Base-by-base conservation (phyloP, 92 coral and sea anemone species). In the Phymanthus crucifer region DNA sequence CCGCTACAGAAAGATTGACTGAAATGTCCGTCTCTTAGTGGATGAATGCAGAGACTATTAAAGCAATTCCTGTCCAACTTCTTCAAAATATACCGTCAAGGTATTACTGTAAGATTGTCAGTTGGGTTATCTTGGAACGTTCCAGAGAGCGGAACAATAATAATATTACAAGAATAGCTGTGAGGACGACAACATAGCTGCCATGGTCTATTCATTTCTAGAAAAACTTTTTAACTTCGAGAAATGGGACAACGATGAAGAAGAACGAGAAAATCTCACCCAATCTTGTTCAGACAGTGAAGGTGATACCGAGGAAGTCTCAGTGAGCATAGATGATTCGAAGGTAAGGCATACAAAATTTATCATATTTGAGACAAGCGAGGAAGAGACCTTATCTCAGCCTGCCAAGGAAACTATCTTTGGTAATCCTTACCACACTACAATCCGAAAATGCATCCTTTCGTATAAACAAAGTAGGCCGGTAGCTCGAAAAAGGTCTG, bases 281-380 rank as follows among this genome's bases (percentile, higher is more conserved):
- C 68, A 61, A 11, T 27, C 68, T 61, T 61, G 68, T 61, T 61
- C 68, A 12, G 68, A 61, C 14, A 18, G 35, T 29, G 68, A 61
- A 61, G 35, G 8, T 17, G 35, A 61, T n/a, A 61, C 18, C 33
- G 68, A 61, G 13, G 68, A 29, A 27, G 29, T 27, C 8, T 61
- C 68, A 61, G 36, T 61, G 18, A 61, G 17, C 68, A 27, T 61
- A n/a, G 68, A 16, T 0, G 29, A 33, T 12, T 27, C 68, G 68
- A 61, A 6, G 68, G 68, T 61, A 61, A 5, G 68, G 26, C 16
- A 61, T 61, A 6, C 34, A 61, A 61, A 27, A 61, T 24, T 61
- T 24, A 61, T 61, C 2, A 29, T 19, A 24, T 9, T 61, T 24
- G 19, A 34, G 68, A 27, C 17, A 9, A 61, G 17, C 32, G 10